phyloP scores from a whole-genome alignment of 92 coral and sea anemone species.

The Galaxea fascicularis region DNA sequence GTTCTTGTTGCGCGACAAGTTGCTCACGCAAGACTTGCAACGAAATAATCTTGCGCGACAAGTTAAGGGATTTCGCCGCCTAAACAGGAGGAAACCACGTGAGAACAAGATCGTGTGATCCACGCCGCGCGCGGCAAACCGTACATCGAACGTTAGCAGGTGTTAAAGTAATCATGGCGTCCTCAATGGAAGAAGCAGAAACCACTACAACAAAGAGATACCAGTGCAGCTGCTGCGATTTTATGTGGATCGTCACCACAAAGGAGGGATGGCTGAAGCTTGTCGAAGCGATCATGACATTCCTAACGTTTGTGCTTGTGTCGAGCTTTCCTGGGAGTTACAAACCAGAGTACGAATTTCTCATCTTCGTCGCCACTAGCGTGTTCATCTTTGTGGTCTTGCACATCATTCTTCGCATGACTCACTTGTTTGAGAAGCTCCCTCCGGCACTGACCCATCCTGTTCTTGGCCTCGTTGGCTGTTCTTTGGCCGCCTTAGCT shows the following conservation, averaged over 20 bases:
- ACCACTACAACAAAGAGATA: constrained; percentile 54
- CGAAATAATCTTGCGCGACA: no score
- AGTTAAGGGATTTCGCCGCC: no score
- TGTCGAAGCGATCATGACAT: constrained; percentile 69
- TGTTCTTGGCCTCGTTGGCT: constrained; percentile 60
- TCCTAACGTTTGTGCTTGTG: constrained; percentile 76
- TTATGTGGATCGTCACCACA: constrained; percentile 78
- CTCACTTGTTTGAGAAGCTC: constrained; percentile 88
- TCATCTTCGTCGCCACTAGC: constrained; percentile 87
- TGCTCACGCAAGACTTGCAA: no score
- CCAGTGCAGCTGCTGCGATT: constrained; percentile 73
- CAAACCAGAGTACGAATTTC: constrained; percentile 78
- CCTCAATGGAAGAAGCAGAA: not conserved
- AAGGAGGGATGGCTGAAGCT: constrained; percentile 86
- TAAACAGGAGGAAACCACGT: no score
- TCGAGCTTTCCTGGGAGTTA: constrained; percentile 66
- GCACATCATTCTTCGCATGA: constrained; percentile 81
- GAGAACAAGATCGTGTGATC: no score
- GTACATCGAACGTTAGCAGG: no score
- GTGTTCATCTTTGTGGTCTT: constrained; percentile 85
- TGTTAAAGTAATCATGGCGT: no score
- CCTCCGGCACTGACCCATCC: constrained; percentile 84
- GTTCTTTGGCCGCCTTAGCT: constrained; percentile 65
- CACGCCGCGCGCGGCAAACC: no score
- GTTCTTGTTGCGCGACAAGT: no score